phyloP scores from a whole-genome alignment of 2,113 vertebrate species.

The Melanocharis versteri region DNA sequence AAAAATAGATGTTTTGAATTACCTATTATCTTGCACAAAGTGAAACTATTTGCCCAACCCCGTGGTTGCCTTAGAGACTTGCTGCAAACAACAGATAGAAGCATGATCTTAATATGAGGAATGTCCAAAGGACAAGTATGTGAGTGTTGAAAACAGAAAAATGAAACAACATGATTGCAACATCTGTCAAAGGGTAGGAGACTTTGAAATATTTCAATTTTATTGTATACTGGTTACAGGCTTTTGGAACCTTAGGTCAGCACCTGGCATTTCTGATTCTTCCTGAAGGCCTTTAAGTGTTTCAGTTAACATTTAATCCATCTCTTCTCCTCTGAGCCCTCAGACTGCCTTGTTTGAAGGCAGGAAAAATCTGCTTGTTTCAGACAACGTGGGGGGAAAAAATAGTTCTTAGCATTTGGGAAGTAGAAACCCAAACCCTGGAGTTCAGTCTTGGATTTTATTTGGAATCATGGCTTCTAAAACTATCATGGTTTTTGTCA shows the following conservation, averaged over 20 bases:
- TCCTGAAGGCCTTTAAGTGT: background rate
- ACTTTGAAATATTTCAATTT: background rate
- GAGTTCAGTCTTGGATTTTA: background rate
- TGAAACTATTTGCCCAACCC: slow-evolving; percentile 35
- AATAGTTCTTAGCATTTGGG: background rate
- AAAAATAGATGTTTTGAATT: slow-evolving; percentile 25
- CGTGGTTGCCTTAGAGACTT: background rate
- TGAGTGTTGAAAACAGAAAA: slow-evolving; percentile 11
- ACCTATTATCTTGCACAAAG: slow-evolving; percentile 30
- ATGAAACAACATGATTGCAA: background rate
- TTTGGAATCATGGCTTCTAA: background rate
- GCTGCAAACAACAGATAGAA: slow-evolving; percentile 18
- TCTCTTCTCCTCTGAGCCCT: background rate
- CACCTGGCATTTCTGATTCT: background rate
- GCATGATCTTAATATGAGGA: background rate
- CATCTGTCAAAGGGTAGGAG: background rate
- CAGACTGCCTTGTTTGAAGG: background rate
- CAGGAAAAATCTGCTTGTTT: background rate
- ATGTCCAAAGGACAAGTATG: slow-evolving; percentile 1
- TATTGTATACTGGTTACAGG: background rate
- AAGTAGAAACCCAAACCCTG: background rate
- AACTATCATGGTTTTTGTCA: background rate
- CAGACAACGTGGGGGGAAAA: background rate
- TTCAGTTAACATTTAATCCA: background rate
- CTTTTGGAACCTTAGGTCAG: background rate